Conservation (phyloP, 2,888 invertebrate species). For the Orthonevra nobilis region DNA sequence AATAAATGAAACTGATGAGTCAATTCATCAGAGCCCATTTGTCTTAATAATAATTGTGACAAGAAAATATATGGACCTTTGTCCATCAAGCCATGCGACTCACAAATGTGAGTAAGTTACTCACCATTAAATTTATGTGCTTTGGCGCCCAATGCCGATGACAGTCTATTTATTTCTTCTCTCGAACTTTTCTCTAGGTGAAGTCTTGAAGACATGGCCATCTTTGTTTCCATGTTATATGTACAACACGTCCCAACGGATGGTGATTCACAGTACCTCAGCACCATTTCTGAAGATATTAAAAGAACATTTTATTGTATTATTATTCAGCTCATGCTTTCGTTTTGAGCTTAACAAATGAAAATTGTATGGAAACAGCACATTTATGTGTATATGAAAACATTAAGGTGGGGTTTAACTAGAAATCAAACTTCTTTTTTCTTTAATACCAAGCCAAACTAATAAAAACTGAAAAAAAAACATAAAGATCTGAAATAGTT, state of each 20-base stretch:
- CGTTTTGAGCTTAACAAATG: too few relatives aligned
- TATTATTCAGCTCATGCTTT: too few relatives aligned
- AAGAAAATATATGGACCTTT: not conserved
- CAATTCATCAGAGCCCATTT: slow-evolving; percentile 30
- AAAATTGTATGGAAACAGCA: too few relatives aligned
- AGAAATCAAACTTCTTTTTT: too few relatives aligned
- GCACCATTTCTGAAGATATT: slow-evolving; percentile 77
- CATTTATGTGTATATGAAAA: too few relatives aligned
- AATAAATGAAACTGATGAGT: slow-evolving; percentile 11
- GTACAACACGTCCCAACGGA: slow-evolving; percentile 83
- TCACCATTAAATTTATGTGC: slow-evolving; percentile 93
- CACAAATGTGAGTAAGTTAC: slow-evolving; percentile 76
- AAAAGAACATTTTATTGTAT: too few relatives aligned
- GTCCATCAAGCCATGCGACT: too few relatives aligned
- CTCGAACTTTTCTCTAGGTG: slow-evolving; percentile 88
- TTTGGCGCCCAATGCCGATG: slow-evolving; percentile 87
- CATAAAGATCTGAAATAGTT: too few relatives aligned
- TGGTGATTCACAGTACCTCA: slow-evolving; percentile 79
- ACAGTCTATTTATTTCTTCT: slow-evolving; percentile 88
- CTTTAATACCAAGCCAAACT: too few relatives aligned
- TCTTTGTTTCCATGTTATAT: slow-evolving; percentile 83
- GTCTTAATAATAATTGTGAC: slow-evolving; percentile 40
- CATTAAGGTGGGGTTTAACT: too few relatives aligned
- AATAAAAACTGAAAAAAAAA: too few relatives aligned
- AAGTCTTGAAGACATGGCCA: slow-evolving; percentile 86